Evolutionary conservation across 2,888 invertebrate species (phyloP).

Genomic region (Baronia brevicornis): DNA sequence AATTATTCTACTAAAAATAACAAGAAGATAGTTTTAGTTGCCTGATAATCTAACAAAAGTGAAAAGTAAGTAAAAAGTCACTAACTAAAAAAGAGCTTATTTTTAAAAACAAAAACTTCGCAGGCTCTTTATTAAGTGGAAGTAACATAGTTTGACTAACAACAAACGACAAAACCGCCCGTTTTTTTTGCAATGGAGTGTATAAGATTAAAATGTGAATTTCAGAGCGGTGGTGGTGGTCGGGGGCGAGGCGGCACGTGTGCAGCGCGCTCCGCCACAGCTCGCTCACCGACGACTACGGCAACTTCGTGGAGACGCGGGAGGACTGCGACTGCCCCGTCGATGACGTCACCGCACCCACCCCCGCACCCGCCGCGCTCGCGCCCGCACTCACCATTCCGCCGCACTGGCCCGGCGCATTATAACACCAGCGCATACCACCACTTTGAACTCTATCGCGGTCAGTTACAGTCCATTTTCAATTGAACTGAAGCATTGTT

Average conservation of each 20-base stretch:
- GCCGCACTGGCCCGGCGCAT: conserved; percentile 18
- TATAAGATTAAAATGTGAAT: too few relatives aligned
- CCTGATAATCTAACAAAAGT: too few relatives aligned
- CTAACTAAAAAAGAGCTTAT: too few relatives aligned
- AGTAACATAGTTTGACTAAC: too few relatives aligned
- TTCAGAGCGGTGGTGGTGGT: conserved; percentile 55
- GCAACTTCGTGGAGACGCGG: conserved; percentile 64
- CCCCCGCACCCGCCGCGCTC: conserved; percentile 20
- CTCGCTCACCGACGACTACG: conserved; percentile 71
- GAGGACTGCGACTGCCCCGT: conserved; percentile 64
- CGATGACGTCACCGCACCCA: conserved; percentile 21
- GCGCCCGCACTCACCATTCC: conserved; percentile 7
- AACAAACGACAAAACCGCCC: too few relatives aligned
- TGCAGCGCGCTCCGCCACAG: conserved; percentile 60
- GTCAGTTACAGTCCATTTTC: conserved; percentile 7
- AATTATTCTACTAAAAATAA: too few relatives aligned
- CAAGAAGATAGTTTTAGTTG: too few relatives aligned
- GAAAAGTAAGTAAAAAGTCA: too few relatives aligned
- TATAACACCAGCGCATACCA: conserved; percentile 21
- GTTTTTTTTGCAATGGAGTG: too few relatives aligned
- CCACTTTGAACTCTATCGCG: conserved; percentile 3
- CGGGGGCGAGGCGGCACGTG: conserved; percentile 51
- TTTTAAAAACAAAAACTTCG: too few relatives aligned
- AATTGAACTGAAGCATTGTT: too few relatives aligned
- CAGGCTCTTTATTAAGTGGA: too few relatives aligned